phyloP scores from a whole-genome alignment of 1,140 invertebrate genomes.

The Trypoxylus dichotomus region DNA sequence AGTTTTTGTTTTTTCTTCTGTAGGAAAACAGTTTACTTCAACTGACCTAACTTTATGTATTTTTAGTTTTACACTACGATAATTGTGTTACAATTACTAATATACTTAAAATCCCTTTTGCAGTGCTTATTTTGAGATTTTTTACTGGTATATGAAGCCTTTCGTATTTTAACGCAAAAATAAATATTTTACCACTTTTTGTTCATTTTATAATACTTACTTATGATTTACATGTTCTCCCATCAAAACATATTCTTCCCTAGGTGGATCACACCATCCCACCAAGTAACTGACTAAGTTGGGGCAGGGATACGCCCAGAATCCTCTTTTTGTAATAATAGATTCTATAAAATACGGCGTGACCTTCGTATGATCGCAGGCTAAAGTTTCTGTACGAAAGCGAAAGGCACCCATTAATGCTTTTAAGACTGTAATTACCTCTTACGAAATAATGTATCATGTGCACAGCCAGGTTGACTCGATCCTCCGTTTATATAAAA shows the following conservation, averaged over 20 bases:
- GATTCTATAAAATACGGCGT: slow-evolving; percentile 87
- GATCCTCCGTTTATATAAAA: slow-evolving; percentile 90
- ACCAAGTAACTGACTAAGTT: slow-evolving; percentile 78
- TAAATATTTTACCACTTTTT: no score
- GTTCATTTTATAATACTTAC: slow-evolving; percentile 56
- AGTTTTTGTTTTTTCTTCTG: no score
- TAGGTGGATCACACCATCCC: slow-evolving; percentile 76
- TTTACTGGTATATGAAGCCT: no score
- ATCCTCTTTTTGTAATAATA: slow-evolving; percentile 73
- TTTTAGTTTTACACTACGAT: no score
- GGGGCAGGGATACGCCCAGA: slow-evolving; percentile 80
- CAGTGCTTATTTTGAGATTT: no score
- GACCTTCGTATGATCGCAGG: slow-evolving; percentile 86
- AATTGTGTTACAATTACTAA: no score
- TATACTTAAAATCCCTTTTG: no score
- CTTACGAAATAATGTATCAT: slow-evolving; percentile 78
- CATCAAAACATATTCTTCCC: slow-evolving; percentile 78
- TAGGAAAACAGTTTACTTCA: no score
- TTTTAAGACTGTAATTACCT: slow-evolving; percentile 33
- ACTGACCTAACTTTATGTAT: no score
- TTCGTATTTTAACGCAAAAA: no score
- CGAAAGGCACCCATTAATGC: not conserved
- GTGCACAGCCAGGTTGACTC: slow-evolving; percentile 82
- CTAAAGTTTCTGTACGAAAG: slow-evolving; percentile 70
- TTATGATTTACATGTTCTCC: slow-evolving; percentile 75